Conservation (phyloP, 35 echinoderm and acorn worm genomes). For the Ophioderma brevispina region DNA sequence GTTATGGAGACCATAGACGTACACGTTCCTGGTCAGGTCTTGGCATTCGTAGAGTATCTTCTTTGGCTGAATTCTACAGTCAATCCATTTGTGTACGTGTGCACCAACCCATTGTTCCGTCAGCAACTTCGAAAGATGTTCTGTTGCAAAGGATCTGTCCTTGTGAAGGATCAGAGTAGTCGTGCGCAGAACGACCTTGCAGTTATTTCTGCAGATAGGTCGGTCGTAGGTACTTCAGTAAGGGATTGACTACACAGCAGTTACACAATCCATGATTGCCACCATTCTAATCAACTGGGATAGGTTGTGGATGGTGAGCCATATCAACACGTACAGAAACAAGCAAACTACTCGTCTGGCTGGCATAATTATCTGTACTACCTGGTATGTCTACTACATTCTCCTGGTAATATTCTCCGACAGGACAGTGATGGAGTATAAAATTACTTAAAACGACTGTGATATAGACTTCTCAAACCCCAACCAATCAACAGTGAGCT, state of each 20-base stretch:
- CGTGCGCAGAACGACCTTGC: no score
- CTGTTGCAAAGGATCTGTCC: no score
- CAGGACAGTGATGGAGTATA: no score
- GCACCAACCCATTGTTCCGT: conserved; percentile 21
- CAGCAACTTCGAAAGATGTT: neutral
- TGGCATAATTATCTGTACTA: neutral
- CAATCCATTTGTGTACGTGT: conserved; percentile 33
- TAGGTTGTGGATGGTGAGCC: conserved; percentile 52
- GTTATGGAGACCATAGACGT: neutral
- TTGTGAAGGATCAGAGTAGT: no score
- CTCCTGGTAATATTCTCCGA: neutral
- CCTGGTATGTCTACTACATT: conserved; percentile 1
- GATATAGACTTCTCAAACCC: no score
- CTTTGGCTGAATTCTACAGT: conserved; percentile 48
- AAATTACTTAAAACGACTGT: no score
- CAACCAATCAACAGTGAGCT: no score
- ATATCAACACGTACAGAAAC: conserved; percentile 13
- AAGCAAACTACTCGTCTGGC: conserved; percentile 25
- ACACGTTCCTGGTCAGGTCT: neutral
- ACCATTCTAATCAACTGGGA: conserved; percentile 72
- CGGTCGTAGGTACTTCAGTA: no score
- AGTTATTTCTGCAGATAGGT: no score
- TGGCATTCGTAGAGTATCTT: neutral
- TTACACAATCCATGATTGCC: conserved; percentile 5
- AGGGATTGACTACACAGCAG: conserved; percentile 55